Evolutionary conservation across 1,140 invertebrate species (phyloP).

Genomic region (Heliconius hewitsoni): DNA sequence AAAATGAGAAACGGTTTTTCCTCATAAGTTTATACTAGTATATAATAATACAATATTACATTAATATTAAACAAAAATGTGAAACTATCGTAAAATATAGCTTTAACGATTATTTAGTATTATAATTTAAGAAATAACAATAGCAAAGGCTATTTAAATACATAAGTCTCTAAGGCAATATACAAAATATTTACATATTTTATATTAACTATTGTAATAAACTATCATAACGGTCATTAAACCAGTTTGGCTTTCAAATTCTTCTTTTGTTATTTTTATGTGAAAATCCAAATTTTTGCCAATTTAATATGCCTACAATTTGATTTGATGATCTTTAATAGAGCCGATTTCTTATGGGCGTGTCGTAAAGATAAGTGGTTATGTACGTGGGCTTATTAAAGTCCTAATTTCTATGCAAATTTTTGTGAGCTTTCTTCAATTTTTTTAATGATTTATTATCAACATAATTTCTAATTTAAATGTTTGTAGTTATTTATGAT

Average conservation of each 20-base stretch:
- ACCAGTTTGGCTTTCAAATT: conserved; percentile 28
- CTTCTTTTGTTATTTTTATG: conserved; percentile 28
- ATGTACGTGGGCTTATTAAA: conserved; percentile 15
- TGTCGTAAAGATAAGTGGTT: conserved; percentile 23
- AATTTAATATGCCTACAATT: background rate
- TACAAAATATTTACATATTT: conserved; percentile 1
- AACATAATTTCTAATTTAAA: conserved; percentile 10
- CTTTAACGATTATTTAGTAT: background rate
- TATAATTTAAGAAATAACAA: background rate
- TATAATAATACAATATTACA: background rate
- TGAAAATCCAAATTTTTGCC: background rate
- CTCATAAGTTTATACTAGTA: background rate
- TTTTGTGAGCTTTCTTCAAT: background rate
- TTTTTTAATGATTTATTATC: background rate
- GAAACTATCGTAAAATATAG: background rate
- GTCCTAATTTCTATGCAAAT: conserved; percentile 27
- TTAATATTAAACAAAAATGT: background rate
- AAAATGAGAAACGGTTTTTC: background rate
- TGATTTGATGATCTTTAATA: conserved; percentile 9
- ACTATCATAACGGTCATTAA: conserved; percentile 7
- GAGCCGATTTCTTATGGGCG: conserved; percentile 16
- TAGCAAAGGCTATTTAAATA: conserved; percentile 1
- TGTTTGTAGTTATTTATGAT: background rate
- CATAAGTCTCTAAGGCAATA: background rate
- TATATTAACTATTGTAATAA: conserved; percentile 11